Base-by-base conservation (phyloP, 2,797 vertebrate genomes). In the Remorina albescens region DNA sequence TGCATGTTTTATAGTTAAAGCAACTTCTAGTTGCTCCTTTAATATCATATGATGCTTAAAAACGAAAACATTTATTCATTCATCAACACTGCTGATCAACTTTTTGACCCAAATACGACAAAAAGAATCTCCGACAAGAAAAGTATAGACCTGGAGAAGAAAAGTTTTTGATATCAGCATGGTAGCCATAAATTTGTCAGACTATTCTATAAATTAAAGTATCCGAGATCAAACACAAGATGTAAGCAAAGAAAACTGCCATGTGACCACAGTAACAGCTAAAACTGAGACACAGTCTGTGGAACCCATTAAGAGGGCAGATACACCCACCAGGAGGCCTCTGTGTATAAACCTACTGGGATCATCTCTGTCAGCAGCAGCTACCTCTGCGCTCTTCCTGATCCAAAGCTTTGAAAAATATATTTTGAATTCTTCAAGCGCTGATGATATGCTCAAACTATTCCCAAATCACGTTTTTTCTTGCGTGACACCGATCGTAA, bases 161-260 rank as follows among this genome's bases (percentile, higher is more conserved):
- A 30, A 28, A 16, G 42, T 62, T 62, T 50, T 23, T 26, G 68
- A 55, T 74, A 72, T 67, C 26, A 73, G 65, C 57, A 50, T 60
- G 28, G 26, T 57, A 56, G 58, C 55, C 36, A 32, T 34, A 25
- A 49, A 58, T 36, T 53, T 62, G 47, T 70, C 6, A 1, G 55
- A 46, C 49, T 53, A 21, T 18, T 77, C n/a, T 12, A 23, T 19
- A n/a, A 67, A 47, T 30, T 44, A 34, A 67, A 28, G 5, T 13
- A 9, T 55, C 30, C 49, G 32, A 42, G 53, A 62, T 63, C 34
- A 76, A 75, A 62, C 41, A 25, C 21, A 65, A 49, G 26, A 80
- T 74, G 15, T 46, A 64, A 71, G 73, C 28, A 78, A 16, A 37
- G 6, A 61, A 55, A 37, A 53, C 0, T 34, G 4, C 16, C 32